Base-by-base conservation (phyloP, 2,888 invertebrate genomes). In the Kryphioiulus occultus region DNA sequence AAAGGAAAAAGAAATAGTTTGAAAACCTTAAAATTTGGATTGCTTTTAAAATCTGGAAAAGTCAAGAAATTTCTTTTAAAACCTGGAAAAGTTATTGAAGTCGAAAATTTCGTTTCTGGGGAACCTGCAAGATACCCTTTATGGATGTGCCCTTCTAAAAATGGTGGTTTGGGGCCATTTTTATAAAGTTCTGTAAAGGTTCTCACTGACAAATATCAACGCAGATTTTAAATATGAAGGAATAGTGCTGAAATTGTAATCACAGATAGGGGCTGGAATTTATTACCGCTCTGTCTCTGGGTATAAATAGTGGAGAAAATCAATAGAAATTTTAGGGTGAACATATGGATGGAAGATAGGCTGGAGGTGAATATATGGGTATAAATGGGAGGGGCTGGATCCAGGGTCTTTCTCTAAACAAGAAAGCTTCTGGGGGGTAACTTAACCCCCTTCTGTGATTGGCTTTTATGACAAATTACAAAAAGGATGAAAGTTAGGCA, bases 391-490 rank as follows among this genome's bases (percentile, higher is more conserved):
- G 85, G 85, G 85, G 85, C 85, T 39, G 30, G 30, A 85, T 44
- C 15, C 44, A 44, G 44, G n/a, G 12, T 84, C 42, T 39, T 84
- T 84, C 42, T 84, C 84, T 42, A 85, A 85, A 44, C 44, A 85
- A 85, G 78, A 85, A 85, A 39, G 85, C 44, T 39, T 42, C 39
- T 85, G 44, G 85, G 85, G 85, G 85, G 85, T 85, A 85, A 42
- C 85, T 85, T 85, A 85, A 85, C 85, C 85, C 85, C 85, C 85
- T 85, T 85, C 85, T 85, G 85, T 44, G 39, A 78, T 85, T 85
- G 39, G 85, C 85, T 85, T 85, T 85, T 85, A 85, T 85, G 85
- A 85, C 85, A 85, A 85, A 85, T 85, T 85, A 85, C 85, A 85
- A 85, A 85, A 85, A 85, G 39, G 85, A 85, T 85, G 44, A 85